phyloP scores from a whole-genome alignment of 2,113 vertebrate genomes.

The Muscicapa adusta region DNA sequence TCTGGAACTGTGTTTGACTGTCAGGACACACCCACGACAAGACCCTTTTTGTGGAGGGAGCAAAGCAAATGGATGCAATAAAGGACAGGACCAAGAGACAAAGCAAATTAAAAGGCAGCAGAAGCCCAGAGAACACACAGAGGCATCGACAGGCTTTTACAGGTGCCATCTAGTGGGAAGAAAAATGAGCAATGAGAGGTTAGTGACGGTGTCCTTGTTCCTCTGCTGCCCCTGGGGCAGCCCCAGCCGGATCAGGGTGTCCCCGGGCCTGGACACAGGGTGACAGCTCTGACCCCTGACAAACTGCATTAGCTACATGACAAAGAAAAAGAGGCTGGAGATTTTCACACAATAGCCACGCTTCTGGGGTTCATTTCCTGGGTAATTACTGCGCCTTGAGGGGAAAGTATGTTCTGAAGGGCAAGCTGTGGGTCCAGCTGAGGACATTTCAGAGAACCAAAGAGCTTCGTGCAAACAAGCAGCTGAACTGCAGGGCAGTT shows the following conservation, averaged over 20 bases:
- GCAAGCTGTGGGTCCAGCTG: not conserved
- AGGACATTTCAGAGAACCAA: not conserved
- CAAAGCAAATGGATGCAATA: rapidly evolving
- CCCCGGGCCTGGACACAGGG: not conserved
- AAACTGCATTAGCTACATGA: rapidly evolving
- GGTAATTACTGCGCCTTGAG: not conserved
- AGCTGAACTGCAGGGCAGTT: not conserved
- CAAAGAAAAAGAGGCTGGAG: rapidly evolving
- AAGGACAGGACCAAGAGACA: not conserved
- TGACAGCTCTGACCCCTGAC: too few relatives aligned
- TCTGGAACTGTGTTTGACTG: rapidly evolving
- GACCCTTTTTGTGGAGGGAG: not conserved
- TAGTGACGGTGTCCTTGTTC: rapidly evolving
- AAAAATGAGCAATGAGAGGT: not conserved
- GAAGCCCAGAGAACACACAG: not conserved
- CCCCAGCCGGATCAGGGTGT: not conserved
- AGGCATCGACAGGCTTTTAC: not conserved
- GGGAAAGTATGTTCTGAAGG: not conserved
- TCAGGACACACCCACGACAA: rapidly evolving
- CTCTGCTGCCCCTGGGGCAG: rapidly evolving
- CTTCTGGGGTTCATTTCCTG: not conserved
- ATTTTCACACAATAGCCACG: not conserved
- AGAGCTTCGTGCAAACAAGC: not conserved
- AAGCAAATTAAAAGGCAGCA: not conserved
- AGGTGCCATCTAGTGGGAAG: constrained; percentile 9